phyloP scores from a whole-genome alignment of 1,140 invertebrate species.

The Drosophila kohkoa region DNA sequence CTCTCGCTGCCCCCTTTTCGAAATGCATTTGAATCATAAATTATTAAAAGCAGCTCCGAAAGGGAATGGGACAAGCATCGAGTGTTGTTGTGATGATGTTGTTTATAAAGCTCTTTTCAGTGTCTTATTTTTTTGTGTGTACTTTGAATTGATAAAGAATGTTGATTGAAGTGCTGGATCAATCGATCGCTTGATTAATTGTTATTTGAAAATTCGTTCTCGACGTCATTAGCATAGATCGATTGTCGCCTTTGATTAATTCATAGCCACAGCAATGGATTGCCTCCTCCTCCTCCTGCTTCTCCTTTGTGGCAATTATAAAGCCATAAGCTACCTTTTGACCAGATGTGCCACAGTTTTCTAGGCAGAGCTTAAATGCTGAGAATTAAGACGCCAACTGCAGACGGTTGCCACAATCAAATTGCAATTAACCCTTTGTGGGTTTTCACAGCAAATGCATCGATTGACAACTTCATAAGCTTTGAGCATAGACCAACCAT shows the following conservation, averaged over 20 bases:
- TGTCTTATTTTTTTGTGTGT: slow-evolving; percentile 59
- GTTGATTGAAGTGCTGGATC: slow-evolving; percentile 42
- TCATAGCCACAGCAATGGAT: background rate
- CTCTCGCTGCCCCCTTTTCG: background rate
- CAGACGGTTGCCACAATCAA: slow-evolving; percentile 65
- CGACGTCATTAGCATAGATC: background rate
- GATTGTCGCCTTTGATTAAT: slow-evolving; percentile 2
- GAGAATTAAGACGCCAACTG: slow-evolving; percentile 62
- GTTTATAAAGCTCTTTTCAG: slow-evolving; percentile 38
- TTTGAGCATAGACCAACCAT: too few relatives aligned
- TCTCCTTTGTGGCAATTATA: background rate
- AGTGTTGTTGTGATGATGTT: slow-evolving; percentile 21
- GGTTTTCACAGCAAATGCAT: slow-evolving; percentile 24
- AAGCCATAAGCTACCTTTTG: background rate
- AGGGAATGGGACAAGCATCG: slow-evolving; percentile 16
- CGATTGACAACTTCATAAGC: slow-evolving; percentile 54
- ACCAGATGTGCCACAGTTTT: background rate
- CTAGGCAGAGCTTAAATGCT: slow-evolving; percentile 9
- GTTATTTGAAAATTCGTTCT: background rate
- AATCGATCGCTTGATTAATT: slow-evolving; percentile 15
- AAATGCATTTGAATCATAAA: slow-evolving; percentile 39
- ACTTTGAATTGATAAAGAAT: slow-evolving; percentile 27
- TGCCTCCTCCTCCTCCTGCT: too few relatives aligned
- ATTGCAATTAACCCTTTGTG: slow-evolving; percentile 66
- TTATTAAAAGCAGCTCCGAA: slow-evolving; percentile 32